Evolutionary conservation across 2,797 vertebrate species (phyloP).

Genomic region (Neostethus bicornis): DNA sequence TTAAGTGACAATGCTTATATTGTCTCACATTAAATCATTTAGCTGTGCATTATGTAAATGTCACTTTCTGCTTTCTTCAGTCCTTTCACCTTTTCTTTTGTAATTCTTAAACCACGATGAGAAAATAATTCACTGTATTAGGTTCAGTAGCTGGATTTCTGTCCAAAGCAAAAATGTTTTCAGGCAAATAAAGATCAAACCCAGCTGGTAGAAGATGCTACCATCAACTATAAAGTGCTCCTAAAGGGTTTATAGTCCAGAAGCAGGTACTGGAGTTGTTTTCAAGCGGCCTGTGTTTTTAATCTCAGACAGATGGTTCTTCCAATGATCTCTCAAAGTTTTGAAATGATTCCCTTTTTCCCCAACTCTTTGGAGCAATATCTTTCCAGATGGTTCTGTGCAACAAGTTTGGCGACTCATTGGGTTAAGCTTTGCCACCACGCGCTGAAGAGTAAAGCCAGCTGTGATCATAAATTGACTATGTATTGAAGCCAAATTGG

Average conservation of each 20-base stretch:
- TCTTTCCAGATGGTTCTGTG: background rate
- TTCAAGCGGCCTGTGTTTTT: background rate
- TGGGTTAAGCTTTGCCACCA: constrained; percentile 2
- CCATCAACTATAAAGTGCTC: background rate
- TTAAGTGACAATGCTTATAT: constrained; percentile 1
- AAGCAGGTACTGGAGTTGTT: background rate
- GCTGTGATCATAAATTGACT: background rate
- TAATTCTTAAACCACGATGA: background rate
- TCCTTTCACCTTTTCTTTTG: background rate
- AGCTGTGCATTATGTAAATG: background rate
- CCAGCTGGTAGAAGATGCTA: background rate
- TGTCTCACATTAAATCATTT: constrained; percentile 6
- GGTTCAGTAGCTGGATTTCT: background rate
- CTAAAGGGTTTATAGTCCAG: background rate
- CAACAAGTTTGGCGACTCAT: constrained; percentile 6
- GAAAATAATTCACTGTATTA: background rate
- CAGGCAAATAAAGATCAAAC: background rate
- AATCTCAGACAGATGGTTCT: background rate
- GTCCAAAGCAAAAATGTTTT: constrained; percentile 1
- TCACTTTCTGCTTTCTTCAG: background rate
- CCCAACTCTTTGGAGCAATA: background rate
- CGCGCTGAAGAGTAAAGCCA: background rate
- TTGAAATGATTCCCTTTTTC: background rate
- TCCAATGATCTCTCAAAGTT: background rate
- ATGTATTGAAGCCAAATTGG: background rate